Conservation (phyloP, 2,888 invertebrate species). For the Trissolcus brochymenae region DNA sequence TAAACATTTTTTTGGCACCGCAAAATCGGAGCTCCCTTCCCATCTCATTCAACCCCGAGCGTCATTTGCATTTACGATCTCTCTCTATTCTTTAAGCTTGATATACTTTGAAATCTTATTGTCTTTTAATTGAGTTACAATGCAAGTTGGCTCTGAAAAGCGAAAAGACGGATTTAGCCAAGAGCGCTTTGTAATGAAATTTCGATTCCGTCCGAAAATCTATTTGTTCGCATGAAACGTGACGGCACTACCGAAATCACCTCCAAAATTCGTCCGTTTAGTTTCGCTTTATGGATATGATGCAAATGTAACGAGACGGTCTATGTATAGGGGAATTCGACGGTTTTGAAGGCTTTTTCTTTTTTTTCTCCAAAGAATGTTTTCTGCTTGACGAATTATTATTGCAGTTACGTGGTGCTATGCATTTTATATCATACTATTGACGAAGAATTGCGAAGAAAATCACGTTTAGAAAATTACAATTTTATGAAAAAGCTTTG, state of each 20-base stretch:
- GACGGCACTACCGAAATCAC: conserved; percentile 38
- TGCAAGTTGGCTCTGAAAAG: conserved; percentile 9
- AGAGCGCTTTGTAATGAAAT: conserved; percentile 27
- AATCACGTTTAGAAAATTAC: too few species aligned
- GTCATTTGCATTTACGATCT: conserved; percentile 7
- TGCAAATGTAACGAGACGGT: conserved; percentile 40
- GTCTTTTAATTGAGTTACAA: conserved; percentile 28
- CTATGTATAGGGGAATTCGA: conserved; percentile 15
- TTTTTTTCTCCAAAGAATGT: not conserved
- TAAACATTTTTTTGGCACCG: too few species aligned
- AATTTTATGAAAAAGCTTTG: too few species aligned
- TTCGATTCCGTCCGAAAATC: conserved; percentile 33
- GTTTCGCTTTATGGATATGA: conserved; percentile 39
- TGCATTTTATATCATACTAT: conserved; percentile 27
- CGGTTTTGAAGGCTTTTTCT: not conserved
- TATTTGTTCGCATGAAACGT: conserved; percentile 42
- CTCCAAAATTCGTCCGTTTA: conserved; percentile 31
- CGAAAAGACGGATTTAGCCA: conserved; percentile 24
- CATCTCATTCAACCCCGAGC: not conserved
- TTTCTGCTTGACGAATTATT: conserved; percentile 29
- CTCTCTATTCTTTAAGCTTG: conserved; percentile 4
- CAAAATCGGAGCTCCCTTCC: too few species aligned
- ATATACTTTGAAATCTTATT: conserved; percentile 18
- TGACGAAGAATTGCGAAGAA: not conserved
- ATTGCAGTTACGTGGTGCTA: conserved; percentile 29